Percentiles rank a stretch among this genome's conserved stretches.
Conservation (phyloP, 2,113 vertebrate genomes). For the Tragelaphus imberbis region DNA sequence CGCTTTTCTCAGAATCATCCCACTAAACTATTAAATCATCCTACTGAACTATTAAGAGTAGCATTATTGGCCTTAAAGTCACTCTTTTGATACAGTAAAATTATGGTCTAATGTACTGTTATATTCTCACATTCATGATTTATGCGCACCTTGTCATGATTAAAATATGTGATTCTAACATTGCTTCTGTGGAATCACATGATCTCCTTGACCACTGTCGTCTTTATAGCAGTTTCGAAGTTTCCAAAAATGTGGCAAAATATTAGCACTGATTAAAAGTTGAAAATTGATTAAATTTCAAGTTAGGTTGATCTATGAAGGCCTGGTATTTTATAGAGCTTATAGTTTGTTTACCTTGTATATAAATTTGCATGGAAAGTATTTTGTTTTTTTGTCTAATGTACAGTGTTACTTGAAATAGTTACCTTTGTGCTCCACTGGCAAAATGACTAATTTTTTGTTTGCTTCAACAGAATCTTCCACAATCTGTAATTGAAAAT, state of each 20-base stretch:
- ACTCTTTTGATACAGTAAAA: neutral
- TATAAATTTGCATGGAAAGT: neutral
- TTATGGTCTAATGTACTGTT: neutral
- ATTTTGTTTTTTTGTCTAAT: neutral
- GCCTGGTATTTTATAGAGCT: neutral
- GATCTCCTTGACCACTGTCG: neutral
- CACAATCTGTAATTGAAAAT: slow-evolving; percentile 87
- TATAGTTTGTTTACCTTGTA: neutral
- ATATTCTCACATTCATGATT: neutral
- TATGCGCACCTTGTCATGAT: neutral
- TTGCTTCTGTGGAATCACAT: neutral
- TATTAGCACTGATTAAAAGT: neutral
- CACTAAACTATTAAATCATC: neutral
- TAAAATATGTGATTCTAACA: neutral
- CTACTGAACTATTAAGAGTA: neutral
- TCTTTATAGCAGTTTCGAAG: neutral
- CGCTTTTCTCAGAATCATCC: neutral
- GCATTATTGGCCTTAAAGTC: neutral
- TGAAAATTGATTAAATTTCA: slow-evolving; percentile 17
- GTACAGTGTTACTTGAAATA: neutral
- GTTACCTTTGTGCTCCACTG: slow-evolving; percentile 6
- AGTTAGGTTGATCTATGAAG: neutral
- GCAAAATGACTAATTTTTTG: slow-evolving; percentile 51
- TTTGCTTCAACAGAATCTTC: slow-evolving; percentile 86
- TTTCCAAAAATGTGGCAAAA: slow-evolving; percentile 2